phyloP scores from a whole-genome alignment of 2,113 vertebrate species.

The Poeciliopsis occidentalis region DNA sequence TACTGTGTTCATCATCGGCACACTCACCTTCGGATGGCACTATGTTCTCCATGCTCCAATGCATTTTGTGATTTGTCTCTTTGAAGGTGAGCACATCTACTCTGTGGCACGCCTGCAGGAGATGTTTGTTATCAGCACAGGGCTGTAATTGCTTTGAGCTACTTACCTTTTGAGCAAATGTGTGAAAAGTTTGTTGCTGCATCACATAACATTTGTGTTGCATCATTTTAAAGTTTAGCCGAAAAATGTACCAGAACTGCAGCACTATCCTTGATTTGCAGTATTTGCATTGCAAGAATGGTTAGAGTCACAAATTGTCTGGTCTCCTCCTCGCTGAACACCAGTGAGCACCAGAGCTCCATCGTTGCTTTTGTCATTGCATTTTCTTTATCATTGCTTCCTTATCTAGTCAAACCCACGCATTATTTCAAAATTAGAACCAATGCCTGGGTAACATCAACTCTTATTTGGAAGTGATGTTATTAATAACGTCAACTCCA shows the following conservation, averaged over 20 bases:
- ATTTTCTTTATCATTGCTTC: constrained; percentile 34
- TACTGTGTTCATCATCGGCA: constrained; percentile 60
- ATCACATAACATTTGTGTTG: not conserved
- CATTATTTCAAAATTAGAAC: constrained; percentile 73
- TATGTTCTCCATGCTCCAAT: constrained; percentile 79
- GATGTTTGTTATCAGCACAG: constrained; percentile 37
- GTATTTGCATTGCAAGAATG: constrained; percentile 51
- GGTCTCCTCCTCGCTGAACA: constrained; percentile 45
- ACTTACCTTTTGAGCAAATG: not conserved
- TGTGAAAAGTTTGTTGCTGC: not conserved
- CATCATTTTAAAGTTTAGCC: not conserved
- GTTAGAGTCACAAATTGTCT: constrained; percentile 65
- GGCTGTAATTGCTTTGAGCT: constrained; percentile 41
- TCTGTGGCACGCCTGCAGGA: constrained; percentile 70
- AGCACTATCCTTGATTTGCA: constrained; percentile 67
- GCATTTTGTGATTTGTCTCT: constrained; percentile 72
- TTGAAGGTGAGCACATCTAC: constrained; percentile 76
- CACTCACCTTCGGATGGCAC: constrained; percentile 74
- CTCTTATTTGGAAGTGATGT: constrained; percentile 1
- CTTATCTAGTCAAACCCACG: constrained; percentile 75
- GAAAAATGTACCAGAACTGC: not conserved
- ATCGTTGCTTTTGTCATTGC: no score
- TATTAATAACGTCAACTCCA: not conserved
- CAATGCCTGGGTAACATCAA: constrained; percentile 11
- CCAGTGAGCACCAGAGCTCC: no score